A percentile compares a stretch with the other conserved stretches of the same genome.
Conservation (phyloP, 2,888 invertebrate genomes). For the Volucella inflata region DNA sequence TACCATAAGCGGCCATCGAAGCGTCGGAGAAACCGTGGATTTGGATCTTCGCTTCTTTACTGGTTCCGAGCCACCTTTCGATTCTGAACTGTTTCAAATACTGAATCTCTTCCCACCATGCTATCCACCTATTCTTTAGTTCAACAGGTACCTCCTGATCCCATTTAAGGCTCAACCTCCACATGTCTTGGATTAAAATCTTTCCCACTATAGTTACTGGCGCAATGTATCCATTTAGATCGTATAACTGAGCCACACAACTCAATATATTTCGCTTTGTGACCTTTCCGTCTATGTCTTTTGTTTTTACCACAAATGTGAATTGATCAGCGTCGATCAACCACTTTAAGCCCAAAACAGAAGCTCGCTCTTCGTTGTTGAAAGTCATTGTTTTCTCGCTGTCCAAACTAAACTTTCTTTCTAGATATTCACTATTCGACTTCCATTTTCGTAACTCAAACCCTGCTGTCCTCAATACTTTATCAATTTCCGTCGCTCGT, state of each 20-base stretch:
- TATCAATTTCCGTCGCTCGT: constrained; percentile 1
- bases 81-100: constrained; percentile 9
- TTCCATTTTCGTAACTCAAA: no score
- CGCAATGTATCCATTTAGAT: constrained; percentile 33
- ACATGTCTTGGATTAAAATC: constrained; percentile 43
- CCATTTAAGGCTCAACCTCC: constrained; percentile 11
- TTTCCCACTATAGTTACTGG: constrained; percentile 29
- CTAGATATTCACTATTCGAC: no score
- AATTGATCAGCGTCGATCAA: constrained; percentile 24
- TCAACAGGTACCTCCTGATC: constrained; percentile 3
- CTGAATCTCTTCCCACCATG: constrained; percentile 4
- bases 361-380: background rate
- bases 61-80: constrained; percentile 11
- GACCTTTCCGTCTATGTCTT: background rate
- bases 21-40: constrained; percentile 14
- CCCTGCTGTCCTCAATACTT: constrained; percentile 1
- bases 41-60: background rate
- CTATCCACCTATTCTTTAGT: constrained; percentile 7
- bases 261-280: constrained; percentile 45
- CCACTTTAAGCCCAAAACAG: constrained; percentile 38
- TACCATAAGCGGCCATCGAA: constrained; percentile 6
- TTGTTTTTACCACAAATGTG: background rate
- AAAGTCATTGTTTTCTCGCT: constrained; percentile 11
- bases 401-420: no score
- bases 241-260: constrained; percentile 32